Evolutionary conservation across 2,113 vertebrate genomes (phyloP), one percentile per base, ranked within the genome.

Genomic region (Megaceryle torquata): DNA sequence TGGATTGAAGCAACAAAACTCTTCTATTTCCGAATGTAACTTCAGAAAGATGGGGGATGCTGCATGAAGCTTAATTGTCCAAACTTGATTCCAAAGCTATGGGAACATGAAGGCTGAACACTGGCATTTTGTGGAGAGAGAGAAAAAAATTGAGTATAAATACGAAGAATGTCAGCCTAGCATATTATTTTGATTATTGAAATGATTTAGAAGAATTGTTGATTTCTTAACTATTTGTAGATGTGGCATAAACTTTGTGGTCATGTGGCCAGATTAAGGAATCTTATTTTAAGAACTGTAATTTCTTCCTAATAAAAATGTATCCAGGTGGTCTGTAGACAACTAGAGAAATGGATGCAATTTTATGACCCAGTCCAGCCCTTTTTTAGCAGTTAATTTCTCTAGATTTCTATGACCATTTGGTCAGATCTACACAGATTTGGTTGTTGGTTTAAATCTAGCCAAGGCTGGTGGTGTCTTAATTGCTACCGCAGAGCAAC

Each of bases 361-460:
- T 93, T 89, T 43, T 67, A 61, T 54, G 70, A 82, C 78, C 79
- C 46, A 89, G 1, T 89, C 54, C 43, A 93, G 93, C 35, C 80
- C 88, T 75, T 90, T 60, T 90, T 91, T 78, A 90, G 82, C 84
- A 88, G 69, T 94, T 94, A 86, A 92, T 93, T 88, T 94, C 68
- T 81, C 33, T 67, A 68, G 56, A 60, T 93, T 94, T 95, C 89
- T 76, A 1, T 71, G 92, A 94, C 83, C 95, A 94, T 96, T 96
- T 96, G 93, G 89, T 93, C 88, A 46, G 57, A 88, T 35, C 89
- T 88, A 79, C 43, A 78, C 88, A 95, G 90, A 78, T 95, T 91
- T 96, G 95, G 95, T 96, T 92, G 96, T 93, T 96, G 93, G 92
- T 96, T 96, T 96, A 88, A 91, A 96, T 95, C 94, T 96, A 60